Evolutionary conservation across 2,888 invertebrate genomes (phyloP).

Genomic region (Tyria jacobaeae): DNA sequence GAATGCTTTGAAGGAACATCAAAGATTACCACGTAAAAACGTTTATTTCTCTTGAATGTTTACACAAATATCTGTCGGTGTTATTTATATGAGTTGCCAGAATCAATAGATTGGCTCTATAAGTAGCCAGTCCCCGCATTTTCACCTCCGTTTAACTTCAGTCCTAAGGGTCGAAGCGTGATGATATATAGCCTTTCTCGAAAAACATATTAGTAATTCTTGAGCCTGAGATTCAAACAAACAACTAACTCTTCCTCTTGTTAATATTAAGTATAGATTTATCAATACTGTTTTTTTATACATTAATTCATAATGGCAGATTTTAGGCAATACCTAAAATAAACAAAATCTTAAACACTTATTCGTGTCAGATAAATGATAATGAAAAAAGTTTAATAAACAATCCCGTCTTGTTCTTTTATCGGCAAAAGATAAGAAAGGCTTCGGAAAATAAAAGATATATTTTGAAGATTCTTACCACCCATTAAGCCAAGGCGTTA

Average conservation of each 20-base stretch:
- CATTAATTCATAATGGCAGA: background rate
- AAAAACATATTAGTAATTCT: too few relatives aligned
- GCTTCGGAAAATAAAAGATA: background rate
- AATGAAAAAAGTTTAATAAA: background rate
- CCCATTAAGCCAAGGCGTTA: background rate
- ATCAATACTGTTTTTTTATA: too few relatives aligned
- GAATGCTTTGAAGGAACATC: conserved; percentile 48
- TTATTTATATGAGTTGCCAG: background rate
- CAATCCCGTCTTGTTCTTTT: background rate
- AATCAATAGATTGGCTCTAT: background rate
- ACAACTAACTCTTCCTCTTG: too few relatives aligned
- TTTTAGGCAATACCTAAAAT: background rate
- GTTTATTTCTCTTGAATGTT: conserved; percentile 44
- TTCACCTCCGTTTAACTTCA: too few relatives aligned
- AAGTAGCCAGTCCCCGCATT: too few relatives aligned
- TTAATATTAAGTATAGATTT: too few relatives aligned
- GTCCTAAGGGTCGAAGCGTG: too few relatives aligned
- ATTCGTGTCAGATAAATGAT: background rate
- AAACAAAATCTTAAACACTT: background rate
- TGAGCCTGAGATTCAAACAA: too few relatives aligned
- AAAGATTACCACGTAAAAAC: conserved; percentile 48
- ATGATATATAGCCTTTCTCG: too few relatives aligned
- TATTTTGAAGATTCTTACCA: background rate
- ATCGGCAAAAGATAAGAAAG: background rate
- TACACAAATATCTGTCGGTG: conserved; percentile 29